A percentile compares a stretch with the other conserved stretches of the same genome.
Evolutionary conservation across 1,140 invertebrate genomes (phyloP).

Genomic region (Neodiprion pinetum): DNA sequence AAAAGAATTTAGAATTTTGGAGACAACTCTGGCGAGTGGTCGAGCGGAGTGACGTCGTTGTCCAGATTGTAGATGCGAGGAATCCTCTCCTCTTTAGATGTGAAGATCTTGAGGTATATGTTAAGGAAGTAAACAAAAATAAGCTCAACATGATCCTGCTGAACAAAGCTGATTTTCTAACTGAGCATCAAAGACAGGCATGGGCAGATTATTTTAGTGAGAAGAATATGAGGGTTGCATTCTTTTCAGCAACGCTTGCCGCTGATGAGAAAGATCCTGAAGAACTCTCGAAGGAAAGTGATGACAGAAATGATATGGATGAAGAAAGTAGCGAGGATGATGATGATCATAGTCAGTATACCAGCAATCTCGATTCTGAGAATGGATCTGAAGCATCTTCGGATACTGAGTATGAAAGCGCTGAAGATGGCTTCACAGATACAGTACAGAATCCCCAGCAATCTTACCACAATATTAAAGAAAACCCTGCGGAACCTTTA

Average conservation of each 20-base stretch:
- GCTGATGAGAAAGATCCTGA: constrained; percentile 57
- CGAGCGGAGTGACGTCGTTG: constrained; percentile 93
- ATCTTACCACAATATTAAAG: constrained; percentile 44
- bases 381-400: constrained; percentile 36
- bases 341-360: constrained; percentile 21
- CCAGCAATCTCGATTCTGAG: constrained; percentile 32
- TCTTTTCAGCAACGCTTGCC: constrained; percentile 81
- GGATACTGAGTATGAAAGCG: constrained; percentile 49
- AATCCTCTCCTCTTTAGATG: constrained; percentile 96
- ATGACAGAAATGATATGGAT: constrained; percentile 55
- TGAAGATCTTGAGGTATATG: constrained; percentile 93
- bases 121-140: constrained; percentile 79
- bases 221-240: constrained; percentile 72
- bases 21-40: constrained; percentile 97
- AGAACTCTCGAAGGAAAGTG: constrained; percentile 44
- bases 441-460: constrained; percentile 53
- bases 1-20: constrained; percentile 99
- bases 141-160: constrained; percentile 88
- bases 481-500: background rate
- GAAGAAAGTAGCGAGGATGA: constrained; percentile 43
- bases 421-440: constrained; percentile 57
- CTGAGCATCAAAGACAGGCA: constrained; percentile 75
- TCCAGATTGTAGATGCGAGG: constrained; percentile 96
- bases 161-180: constrained; percentile 97
- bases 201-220: constrained; percentile 91